Base-by-base conservation (phyloP, 2,888 invertebrate species). In the Tenthredo scrophulariae region DNA sequence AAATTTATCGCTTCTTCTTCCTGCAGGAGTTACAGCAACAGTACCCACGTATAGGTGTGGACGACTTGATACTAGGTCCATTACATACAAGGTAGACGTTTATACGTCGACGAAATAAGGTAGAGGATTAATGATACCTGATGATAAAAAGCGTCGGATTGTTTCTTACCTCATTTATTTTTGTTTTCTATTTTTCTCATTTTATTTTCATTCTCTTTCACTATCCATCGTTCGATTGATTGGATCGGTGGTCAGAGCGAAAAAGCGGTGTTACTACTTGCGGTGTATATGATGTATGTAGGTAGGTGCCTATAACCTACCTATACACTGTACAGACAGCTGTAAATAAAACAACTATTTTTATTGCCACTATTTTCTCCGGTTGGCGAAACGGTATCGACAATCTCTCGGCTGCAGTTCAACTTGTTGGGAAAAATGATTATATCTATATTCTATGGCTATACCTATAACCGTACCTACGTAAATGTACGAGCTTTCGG, bases 151-250 rank as follows among this genome's bases (percentile, higher is more conserved):
- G 13, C 43, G 15, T 22, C 43, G 72, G 40, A 74, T 43, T 43
- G 43, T 74, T 43, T 43, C 67, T 33, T 33, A 5, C 15, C 67
- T 33, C 33, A 3, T 26, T 62, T 43, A 43, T 43, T 26, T 26
- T 10, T 4, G 9, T 22, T 22, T 26, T 22, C n/a, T 62, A n/a
- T 65, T 29, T 29, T 15, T 65, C 13, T 37, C n/a, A 62, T 70
- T 37, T 70, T 37, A 33, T 70, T 33, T 5, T 37, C 70, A 37
- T 46, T 46, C 15, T 46, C 46, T 15, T 67, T 10, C 33, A 43
- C 72, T 15, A 43, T 74, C 72, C 40, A 74, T 74, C 43, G 72
- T 40, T 74, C 72, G 72, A 74, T 40, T 74, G 72, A 74, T 74
- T 74, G 72, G 72, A 43, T 74, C 40, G 40, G 72, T 43, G 43